A percentile compares a stretch with the other conserved stretches of the same genome.
phyloP scores from a whole-genome alignment of 2,797 vertebrate species.

The Protosalanx chinensis region DNA sequence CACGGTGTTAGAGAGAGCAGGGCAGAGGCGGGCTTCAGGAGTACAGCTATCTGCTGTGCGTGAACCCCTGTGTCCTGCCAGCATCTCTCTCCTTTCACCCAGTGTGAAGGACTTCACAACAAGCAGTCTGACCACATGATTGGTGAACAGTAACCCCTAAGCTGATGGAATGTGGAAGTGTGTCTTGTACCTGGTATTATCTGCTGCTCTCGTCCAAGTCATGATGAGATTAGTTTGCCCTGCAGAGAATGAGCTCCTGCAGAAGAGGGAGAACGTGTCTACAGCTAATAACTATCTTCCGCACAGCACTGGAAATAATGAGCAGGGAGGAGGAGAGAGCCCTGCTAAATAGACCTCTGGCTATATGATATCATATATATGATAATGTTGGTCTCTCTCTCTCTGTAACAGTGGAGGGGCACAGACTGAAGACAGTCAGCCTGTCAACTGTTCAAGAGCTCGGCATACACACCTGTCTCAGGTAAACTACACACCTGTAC shows the following conservation, averaged over 20 bases:
- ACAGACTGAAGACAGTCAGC: constrained; percentile 61
- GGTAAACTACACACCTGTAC: constrained; percentile 64
- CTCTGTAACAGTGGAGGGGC: constrained; percentile 71
- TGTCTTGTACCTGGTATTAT: too few relatives aligned
- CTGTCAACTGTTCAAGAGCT: constrained; percentile 83
- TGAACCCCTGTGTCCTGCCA: constrained; percentile 49
- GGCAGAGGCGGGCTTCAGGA: not conserved
- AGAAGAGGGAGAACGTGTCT: too few relatives aligned
- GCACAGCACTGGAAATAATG: too few relatives aligned
- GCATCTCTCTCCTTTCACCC: constrained; percentile 31
- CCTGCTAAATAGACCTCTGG: not conserved
- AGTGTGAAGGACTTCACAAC: too few relatives aligned
- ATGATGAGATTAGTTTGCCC: too few relatives aligned
- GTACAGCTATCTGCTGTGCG: constrained; percentile 52
- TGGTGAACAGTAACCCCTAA: too few relatives aligned
- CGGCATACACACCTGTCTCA: constrained; percentile 82
- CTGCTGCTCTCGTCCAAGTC: too few relatives aligned
- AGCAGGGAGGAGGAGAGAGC: not conserved
- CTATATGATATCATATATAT: constrained; percentile 26
- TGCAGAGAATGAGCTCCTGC: too few relatives aligned
- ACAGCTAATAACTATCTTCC: too few relatives aligned
- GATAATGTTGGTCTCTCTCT: constrained; percentile 5
- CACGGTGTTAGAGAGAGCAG: constrained; percentile 25
- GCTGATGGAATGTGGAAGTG: too few relatives aligned
- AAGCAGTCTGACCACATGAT: too few relatives aligned